Base-by-base conservation (phyloP, 2,888 invertebrate species). In the Tigriopus californicus region DNA sequence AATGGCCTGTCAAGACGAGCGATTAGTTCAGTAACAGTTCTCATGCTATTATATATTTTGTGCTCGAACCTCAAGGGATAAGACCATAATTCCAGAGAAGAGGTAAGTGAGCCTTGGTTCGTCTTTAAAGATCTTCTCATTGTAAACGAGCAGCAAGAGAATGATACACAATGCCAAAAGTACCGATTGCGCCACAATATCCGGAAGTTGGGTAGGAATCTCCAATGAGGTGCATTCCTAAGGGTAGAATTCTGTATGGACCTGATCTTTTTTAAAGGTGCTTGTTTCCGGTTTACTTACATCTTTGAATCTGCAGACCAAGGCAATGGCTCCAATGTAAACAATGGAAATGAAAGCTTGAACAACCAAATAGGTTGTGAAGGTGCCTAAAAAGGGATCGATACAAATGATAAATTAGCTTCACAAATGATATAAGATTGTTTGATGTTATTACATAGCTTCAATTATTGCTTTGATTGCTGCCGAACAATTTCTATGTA, bases 181-280 rank as follows among this genome's bases (percentile, higher is more conserved):
- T 6, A 72, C 65, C 55, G 67, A 69, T 67, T 75, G 76, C 25
- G 72, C 68, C 42, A 72, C 67, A 51, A 77, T 68, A 67, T 77
- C 77, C 58, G 74, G 70, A 49, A 71, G 41, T 52, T 69, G 69
- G 13, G 67, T 64, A 61, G 67, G 64, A 54, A 70, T 60, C 56
- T 64, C 65, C 20, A 49, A 15, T 13, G 49, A 49, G 22, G 20
- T 49, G 49, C 49, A 49, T 11, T 49, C 49, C 15, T 49, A 33
- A 5, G 8, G 8, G 8, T 3, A 33, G 33, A 33, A 33, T 33
- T 33, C 33, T 33, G 33, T 33, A n/a, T n/a, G n/a, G n/a, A n/a
- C n/a, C n/a, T n/a, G n/a, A n/a, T n/a, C n/a, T n/a, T n/a, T n/a
- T n/a, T n/a, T n/a, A n/a, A n/a, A n/a, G n/a, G n/a, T n/a, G n/a